These are phyloP conservation scores for Sarcophaga rosellei DNA, from an alignment of 2,888 invertebrate genomes.

Conservation along the genomic window DNA sequence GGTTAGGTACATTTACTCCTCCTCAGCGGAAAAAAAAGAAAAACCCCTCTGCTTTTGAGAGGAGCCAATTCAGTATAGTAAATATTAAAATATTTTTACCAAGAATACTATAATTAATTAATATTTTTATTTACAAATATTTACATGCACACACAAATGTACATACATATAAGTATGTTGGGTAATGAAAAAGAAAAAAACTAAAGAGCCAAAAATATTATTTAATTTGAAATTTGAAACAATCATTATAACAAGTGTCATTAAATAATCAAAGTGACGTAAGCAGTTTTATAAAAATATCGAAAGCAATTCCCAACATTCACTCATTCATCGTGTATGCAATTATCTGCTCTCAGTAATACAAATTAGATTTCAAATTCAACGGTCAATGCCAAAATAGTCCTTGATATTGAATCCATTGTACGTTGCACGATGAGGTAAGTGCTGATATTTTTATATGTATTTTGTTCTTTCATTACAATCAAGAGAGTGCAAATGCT, in stretches of 20 bases:
- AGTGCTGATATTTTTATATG: not conserved
- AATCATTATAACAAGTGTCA: not conserved
- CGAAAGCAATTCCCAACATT: not conserved
- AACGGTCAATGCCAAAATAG: slow-evolving; percentile 43
- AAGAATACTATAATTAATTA: too few relatives aligned
- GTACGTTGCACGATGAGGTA: not conserved
- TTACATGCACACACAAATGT: too few relatives aligned
- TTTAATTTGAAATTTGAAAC: not conserved
- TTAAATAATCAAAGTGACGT: not conserved
- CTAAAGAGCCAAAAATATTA: not conserved
- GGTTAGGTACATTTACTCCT: too few relatives aligned
- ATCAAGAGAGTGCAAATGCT: not conserved
- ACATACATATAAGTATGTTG: too few relatives aligned
- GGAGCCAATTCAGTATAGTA: too few relatives aligned
- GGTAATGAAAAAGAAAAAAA: too few relatives aligned
- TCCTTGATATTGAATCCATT: slow-evolving; percentile 53
- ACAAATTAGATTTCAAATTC: slow-evolving; percentile 33
- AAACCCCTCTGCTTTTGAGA: too few relatives aligned
- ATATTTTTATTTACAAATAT: too few relatives aligned
- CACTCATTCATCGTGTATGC: not conserved
- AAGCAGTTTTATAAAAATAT: not conserved
- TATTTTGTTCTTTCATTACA: not conserved
- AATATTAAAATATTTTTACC: too few relatives aligned
- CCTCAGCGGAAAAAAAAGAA: too few relatives aligned
- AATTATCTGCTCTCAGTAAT: not conserved